phyloP scores from a whole-genome alignment of 2,888 invertebrate genomes.

The Blastobasis lacticolella region DNA sequence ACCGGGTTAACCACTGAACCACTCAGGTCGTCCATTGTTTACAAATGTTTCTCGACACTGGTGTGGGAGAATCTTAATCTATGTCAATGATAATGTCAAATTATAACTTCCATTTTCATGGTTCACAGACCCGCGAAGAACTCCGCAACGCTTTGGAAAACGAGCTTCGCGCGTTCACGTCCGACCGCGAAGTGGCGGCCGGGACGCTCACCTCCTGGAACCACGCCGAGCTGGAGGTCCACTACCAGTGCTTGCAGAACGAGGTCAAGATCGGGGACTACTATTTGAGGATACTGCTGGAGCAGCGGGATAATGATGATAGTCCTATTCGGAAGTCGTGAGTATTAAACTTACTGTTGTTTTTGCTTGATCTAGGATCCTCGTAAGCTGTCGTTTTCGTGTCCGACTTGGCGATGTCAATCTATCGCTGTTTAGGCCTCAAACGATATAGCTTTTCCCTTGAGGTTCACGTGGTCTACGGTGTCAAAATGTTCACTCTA shows the following conservation, averaged over 20 bases:
- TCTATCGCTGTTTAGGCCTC: too few species aligned
- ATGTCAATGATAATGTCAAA: background rate
- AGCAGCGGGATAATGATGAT: conserved; percentile 90
- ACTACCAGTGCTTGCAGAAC: conserved; percentile 94
- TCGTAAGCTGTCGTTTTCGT: too few species aligned
- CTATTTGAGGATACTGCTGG: conserved; percentile 93
- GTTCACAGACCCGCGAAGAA: conserved; percentile 90
- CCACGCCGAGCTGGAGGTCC: conserved; percentile 96
- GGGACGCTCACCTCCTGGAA: conserved; percentile 96
- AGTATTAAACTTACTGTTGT: too few species aligned
- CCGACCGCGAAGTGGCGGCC: conserved; percentile 91
- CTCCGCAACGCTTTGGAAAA: conserved; percentile 92
- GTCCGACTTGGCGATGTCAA: too few species aligned
- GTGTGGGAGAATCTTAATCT: too few species aligned
- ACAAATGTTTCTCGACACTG: too few species aligned
- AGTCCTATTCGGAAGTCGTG: conserved; percentile 93
- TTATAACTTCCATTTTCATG: background rate
- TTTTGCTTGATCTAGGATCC: too few species aligned
- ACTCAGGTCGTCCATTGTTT: too few species aligned
- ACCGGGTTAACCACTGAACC: too few species aligned
- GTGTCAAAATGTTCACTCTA: too few species aligned
- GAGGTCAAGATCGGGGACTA: conserved; percentile 99
- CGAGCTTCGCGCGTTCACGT: conserved; percentile 91
- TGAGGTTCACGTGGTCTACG: too few species aligned
- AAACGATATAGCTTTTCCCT: too few species aligned